Conservation (phyloP, 37 sponge, comb jelly and placozoan genomes). For the Aplysina aerophoba region DNA sequence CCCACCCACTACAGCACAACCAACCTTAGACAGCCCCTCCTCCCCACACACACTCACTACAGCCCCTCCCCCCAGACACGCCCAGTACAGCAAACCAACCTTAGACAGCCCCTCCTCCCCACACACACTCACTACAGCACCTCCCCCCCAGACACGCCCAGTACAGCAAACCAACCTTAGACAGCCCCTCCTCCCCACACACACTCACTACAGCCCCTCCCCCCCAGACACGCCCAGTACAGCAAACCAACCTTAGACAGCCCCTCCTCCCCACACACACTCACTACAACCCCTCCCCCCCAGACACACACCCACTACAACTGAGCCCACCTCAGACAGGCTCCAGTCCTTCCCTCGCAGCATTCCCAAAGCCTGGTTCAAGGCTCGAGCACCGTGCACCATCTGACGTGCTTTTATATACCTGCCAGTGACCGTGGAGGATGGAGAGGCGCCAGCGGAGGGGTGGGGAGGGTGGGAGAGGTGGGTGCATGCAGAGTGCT, state of each 20-base stretch:
- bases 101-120: too few relatives aligned
- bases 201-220: not conserved
- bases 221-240: not conserved
- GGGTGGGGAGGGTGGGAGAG: not conserved
- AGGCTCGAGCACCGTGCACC: slow-evolving; percentile 56
- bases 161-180: not conserved
- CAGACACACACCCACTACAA: not conserved
- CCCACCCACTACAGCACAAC: not conserved
- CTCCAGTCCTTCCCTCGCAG: slow-evolving; percentile 70
- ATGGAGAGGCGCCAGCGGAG: not conserved
- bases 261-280: slow-evolving; percentile 8
- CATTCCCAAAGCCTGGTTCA: slow-evolving; percentile 67
- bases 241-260: not conserved
- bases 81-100: not conserved
- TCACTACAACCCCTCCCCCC: not conserved
- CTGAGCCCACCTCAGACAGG: slow-evolving; percentile 80
- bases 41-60: slow-evolving; percentile 8
- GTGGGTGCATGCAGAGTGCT: slow-evolving; percentile 36
- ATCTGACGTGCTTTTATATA: slow-evolving; percentile 37
- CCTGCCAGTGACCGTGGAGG: not conserved
- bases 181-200: slow-evolving; percentile 16
- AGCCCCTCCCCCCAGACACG: not conserved
- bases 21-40: too few relatives aligned
- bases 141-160: not conserved
- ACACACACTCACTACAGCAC: slow-evolving; percentile 2